Base-by-base conservation (phyloP, 2,113 vertebrate genomes). In the Tauraco erythrolophus region DNA sequence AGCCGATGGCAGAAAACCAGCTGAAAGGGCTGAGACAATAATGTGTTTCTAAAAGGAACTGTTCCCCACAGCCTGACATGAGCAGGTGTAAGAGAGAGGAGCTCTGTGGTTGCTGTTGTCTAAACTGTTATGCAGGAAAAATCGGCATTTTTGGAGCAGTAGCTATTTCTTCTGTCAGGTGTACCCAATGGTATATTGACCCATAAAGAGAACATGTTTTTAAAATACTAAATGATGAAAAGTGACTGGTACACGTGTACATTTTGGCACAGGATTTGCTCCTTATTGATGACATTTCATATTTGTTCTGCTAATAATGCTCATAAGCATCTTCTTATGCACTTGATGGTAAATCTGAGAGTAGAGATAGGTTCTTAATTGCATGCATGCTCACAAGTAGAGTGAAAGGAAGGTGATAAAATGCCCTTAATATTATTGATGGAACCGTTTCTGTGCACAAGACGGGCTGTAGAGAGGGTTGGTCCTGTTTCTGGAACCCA, bases 361-460 rank as follows among this genome's bases (percentile, higher is more conserved):
- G 41, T n/a, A 53, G 61, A 80, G 22, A 8, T 5, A 17, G 4
- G 2, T 68, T 88, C 23, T 74, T 58, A 54, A 76, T 30, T 19
- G 27, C 15, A 2, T 3, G 4, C 28, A 18, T 65, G 25, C 50
- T 70, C 4, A 5, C 0, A 3, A 57, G 14, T 17, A 43, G 43
- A 66, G 35, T 21, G 72, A 24, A 46, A 70, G 77, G 64, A 61
- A 64, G 54, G 54, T 50, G 62, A 43, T 61, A 31, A 86, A 77
- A 54, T 28, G 16, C 33, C 35, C 27, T 45, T 41, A 10, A n/a
- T 60, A 56, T 51, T 39, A 46, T 50, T 17, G 41, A 11, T 48
- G 70, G 31, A 33, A 37, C 18, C 21, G 9, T 80, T 74, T 21
- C 39, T 50, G 89, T 60, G 43, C 19, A 24, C 21, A 10, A 2